Base-by-base conservation (phyloP, 2,113 vertebrate genomes). In the cat (Felis catus) region DNA sequence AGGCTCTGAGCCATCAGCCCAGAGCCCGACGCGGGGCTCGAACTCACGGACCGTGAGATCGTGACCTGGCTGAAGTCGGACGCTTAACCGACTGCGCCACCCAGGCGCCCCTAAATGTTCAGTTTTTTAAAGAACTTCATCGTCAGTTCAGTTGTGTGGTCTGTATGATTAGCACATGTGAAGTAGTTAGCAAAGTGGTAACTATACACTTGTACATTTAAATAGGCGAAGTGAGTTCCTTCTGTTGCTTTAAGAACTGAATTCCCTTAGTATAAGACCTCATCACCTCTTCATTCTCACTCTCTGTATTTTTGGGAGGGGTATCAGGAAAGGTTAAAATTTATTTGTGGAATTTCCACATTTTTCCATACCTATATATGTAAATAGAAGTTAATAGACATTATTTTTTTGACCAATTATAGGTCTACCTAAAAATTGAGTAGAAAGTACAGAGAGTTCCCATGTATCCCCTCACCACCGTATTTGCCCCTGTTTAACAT, bases 221-320 rank as follows among this genome's bases (percentile, higher is more conserved):
- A 87, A 15, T 87, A 13, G 80, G 16, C 23, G 70, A 55, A 7
- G 25, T 70, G 25, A 76, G 55, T n/a, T 45, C 9, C 15, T 86
- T 92, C 78, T 89, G 31, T 91, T 95, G 39, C 71, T 94, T 94
- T 88, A 96, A 55, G 14, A 79, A 88, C 31, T 66, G 31, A 91
- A n/a, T 78, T 79, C 29, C 21, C 18, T 88, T 76, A 66, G 48
- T 83, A 18, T 68, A 51, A 89, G 66, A 79, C 1, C 18, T 89
- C 18, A 71, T 61, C 3, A 19, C 29, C 4, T 79, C 27, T 48
- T 94, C 25, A 31, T 80, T 81, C 4, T 7, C 18, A 23, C 71
- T 79, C 16, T 80, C 21, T 84, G 0, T 91, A 25, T 63, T 82
- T 97, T 45, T 4, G 12, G 48, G 36, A 7, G 19, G 7, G 13